Evolutionary conservation across 2,888 invertebrate genomes (phyloP), one percentile per base, ranked within the genome.

Genomic region (Coleophora deauratella): DNA sequence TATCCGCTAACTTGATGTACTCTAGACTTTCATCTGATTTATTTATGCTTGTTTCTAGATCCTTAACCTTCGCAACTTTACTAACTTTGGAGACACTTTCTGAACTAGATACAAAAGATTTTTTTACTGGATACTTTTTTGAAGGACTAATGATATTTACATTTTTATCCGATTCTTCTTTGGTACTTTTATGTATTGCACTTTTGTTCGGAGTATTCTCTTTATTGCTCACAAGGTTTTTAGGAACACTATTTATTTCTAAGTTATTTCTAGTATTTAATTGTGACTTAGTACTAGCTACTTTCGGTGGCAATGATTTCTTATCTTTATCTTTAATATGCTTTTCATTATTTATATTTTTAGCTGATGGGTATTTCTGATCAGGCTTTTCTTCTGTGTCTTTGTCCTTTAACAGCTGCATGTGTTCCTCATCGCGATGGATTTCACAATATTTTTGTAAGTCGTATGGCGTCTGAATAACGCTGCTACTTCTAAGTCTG

Each of bases 381-480:
- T 66, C 66, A n/a, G 55, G 52, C 40, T 65, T 66, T 35, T 61
- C 59, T 42, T 73, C 75, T 43, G 55, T 46, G 35, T 65, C 66
- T 44, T 75, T 77, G 50, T 82, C 82, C 52, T 76, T 81, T 35
- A 84, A 57, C 10, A 82, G 54, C 37, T 82, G 71, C 64, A 79
- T 72, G 46, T 82, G 81, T 57, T 79, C 81, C 47, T 81, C 77
- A 49, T 85, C 86, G n/a, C 62, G 65, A 57, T 86, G 85, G 45
- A 85, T 66, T 67, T 86, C 80, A 33, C 80, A 80, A 59, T 86
- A 86, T 54, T 81, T 81, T 51, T 86, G 84, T 48, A 86, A 62
- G 55, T 86, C 86, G 49, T 86, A 86, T 2, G 86, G 86, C 40
- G 86, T 86, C 51, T 86, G 86, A 59, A 86, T 86, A 14, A 86